These are phyloP conservation scores for Drosophila quinaria DNA, from an alignment of 2,888 invertebrate genomes.

Conservation along the genomic window DNA sequence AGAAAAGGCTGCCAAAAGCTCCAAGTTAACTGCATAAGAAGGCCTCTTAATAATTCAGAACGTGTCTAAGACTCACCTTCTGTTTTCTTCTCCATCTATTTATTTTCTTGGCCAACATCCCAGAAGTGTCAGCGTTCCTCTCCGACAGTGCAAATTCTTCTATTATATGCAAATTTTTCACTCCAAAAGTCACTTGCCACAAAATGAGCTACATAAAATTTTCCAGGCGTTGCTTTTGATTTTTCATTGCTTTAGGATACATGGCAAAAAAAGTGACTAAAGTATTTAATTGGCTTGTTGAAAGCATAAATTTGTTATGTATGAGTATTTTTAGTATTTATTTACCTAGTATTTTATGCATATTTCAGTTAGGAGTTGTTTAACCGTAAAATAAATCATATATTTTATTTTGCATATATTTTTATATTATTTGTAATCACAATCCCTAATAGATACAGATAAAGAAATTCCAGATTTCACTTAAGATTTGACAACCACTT, in stretches of 20 bases:
- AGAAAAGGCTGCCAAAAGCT: slow-evolving; percentile 6
- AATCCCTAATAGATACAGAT: background rate
- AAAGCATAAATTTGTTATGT: background rate
- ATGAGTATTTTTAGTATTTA: background rate
- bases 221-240: slow-evolving; percentile 30
- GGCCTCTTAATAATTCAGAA: slow-evolving; percentile 70
- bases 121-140: slow-evolving; percentile 53
- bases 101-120: slow-evolving; percentile 20
- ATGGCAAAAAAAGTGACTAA: background rate
- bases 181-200: slow-evolving; percentile 47
- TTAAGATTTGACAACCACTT: background rate
- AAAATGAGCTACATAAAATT: slow-evolving; percentile 72
- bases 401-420: background rate
- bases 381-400: background rate
- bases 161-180: slow-evolving; percentile 73
- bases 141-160: slow-evolving; percentile 57
- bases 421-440: background rate
- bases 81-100: background rate
- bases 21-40: slow-evolving; percentile 60
- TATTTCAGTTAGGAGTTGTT: background rate
- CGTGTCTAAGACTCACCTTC: slow-evolving; percentile 47
- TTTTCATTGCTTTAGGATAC: slow-evolving; percentile 16
- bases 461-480: background rate
- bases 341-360: background rate
- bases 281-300: slow-evolving; percentile 13